Evolutionary conservation across 2,113 vertebrate species (phyloP).

Genomic region (Pterocles gutturalis): DNA sequence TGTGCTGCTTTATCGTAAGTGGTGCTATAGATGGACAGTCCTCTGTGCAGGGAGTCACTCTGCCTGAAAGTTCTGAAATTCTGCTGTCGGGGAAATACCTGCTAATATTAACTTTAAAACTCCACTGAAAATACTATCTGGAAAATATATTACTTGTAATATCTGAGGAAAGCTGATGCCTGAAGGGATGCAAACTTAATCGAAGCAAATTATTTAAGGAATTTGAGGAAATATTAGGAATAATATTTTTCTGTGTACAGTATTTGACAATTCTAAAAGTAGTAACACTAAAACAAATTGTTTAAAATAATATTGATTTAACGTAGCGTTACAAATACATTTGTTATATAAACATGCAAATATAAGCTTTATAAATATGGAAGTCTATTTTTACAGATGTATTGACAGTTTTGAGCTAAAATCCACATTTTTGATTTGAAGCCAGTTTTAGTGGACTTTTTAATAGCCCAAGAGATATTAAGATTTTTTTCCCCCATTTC

Average conservation of each 20-base stretch:
- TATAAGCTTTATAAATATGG: background rate
- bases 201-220: background rate
- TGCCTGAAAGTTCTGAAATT: background rate
- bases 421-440: background rate
- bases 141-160: background rate
- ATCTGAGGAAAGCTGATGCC: background rate
- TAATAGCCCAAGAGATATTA: background rate
- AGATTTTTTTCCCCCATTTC: accelerated
- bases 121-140: background rate
- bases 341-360: background rate
- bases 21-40: background rate
- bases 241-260: background rate
- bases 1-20: background rate
- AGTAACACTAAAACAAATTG: background rate
- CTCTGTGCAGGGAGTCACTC: background rate
- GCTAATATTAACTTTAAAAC: background rate
- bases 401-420: background rate
- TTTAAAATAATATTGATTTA: background rate
- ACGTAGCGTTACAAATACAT: background rate
- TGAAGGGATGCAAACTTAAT: background rate
- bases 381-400: background rate
- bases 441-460: background rate
- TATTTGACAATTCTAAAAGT: background rate
- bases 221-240: background rate
- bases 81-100: background rate